Percentiles rank a stretch among this genome's conserved stretches.
Evolutionary conservation across 1,140 invertebrate species (phyloP).

Genomic region (Calephelis nemesis): DNA sequence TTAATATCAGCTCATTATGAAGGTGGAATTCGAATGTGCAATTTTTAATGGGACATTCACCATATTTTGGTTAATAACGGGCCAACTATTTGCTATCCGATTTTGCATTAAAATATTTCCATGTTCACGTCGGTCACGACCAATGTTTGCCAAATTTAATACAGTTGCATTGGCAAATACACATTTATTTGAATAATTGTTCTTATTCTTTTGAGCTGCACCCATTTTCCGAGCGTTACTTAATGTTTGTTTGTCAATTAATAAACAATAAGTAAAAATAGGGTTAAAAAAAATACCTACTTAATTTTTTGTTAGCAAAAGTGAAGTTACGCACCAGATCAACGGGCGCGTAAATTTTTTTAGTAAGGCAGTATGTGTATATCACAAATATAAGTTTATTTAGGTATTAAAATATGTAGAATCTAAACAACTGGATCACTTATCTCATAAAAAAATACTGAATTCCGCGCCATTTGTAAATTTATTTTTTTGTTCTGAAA

Average conservation of each 20-base stretch:
- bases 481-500: too few relatives aligned
- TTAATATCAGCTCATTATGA: slow-evolving; percentile 8
- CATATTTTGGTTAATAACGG: slow-evolving; percentile 11
- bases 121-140: slow-evolving; percentile 17
- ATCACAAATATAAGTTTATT: too few relatives aligned
- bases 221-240: neutral
- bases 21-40: neutral
- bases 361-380: too few relatives aligned
- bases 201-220: slow-evolving; percentile 14
- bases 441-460: too few relatives aligned
- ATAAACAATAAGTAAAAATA: too few relatives aligned
- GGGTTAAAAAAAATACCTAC: too few relatives aligned
- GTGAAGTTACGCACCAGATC: too few relatives aligned
- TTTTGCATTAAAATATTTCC: slow-evolving; percentile 20
- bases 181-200: slow-evolving; percentile 22
- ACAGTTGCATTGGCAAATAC: neutral
- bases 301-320: too few relatives aligned
- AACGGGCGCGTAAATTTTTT: too few relatives aligned
- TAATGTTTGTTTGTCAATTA: neutral
- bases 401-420: too few relatives aligned
- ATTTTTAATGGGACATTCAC: slow-evolving; percentile 12
- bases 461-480: too few relatives aligned
- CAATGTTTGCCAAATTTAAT: slow-evolving; percentile 20
- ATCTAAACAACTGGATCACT: too few relatives aligned
- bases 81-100: slow-evolving; percentile 13